A percentile compares a stretch with the other conserved stretches of the same genome.
These are phyloP conservation scores for Rachycentron canadum DNA, from an alignment of 2,797 vertebrate species.

Conservation along the genomic window DNA sequence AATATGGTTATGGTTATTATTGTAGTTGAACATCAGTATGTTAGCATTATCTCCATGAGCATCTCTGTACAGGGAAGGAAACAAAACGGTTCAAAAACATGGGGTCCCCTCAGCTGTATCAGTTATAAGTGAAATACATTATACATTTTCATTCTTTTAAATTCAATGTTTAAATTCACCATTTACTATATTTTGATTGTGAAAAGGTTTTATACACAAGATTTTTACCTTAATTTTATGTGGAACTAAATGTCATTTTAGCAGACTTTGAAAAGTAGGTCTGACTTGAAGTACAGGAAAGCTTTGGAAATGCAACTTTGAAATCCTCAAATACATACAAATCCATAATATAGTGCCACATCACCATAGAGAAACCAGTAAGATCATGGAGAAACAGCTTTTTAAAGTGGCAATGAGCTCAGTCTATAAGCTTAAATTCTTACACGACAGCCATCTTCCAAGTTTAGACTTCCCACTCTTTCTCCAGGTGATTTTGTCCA, in stretches of 20 bases:
- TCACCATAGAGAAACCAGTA: background rate
- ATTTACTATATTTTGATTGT: background rate
- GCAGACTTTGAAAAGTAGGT: background rate
- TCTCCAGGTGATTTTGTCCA: conserved; percentile 94
- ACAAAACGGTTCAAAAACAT: background rate
- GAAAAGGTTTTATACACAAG: background rate
- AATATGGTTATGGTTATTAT: background rate
- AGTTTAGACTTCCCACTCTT: conserved; percentile 13
- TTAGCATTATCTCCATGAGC: no score
- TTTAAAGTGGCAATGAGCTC: background rate
- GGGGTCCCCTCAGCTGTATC: background rate
- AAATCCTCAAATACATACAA: background rate
- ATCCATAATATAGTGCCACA: background rate
- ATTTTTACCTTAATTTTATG: background rate
- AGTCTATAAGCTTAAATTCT: background rate
- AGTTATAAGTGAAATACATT: background rate
- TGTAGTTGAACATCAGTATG: no score
- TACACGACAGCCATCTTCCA: conserved; percentile 4
- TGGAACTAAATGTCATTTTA: background rate
- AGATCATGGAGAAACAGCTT: background rate
- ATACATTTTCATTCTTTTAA: background rate
- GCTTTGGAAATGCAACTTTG: background rate
- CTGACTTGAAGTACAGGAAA: background rate
- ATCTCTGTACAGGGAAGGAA: background rate
- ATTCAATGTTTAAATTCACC: background rate